Conservation (phyloP, 2,888 invertebrate species). For the Drosophila basisetae region DNA sequence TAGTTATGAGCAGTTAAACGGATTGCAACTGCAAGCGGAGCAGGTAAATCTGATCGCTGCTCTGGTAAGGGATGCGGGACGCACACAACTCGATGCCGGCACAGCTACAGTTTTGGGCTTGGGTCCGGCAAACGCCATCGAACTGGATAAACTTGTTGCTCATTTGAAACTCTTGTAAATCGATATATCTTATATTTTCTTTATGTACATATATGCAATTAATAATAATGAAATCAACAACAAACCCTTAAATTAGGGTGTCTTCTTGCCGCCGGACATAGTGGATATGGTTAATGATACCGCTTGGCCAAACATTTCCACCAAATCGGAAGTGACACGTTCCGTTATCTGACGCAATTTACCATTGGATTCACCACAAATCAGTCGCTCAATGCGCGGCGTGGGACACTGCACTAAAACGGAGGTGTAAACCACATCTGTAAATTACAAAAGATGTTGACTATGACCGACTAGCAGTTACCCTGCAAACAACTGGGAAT, state of each 20-base stretch:
- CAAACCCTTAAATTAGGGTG: constrained; percentile 10
- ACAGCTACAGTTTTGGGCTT: constrained; percentile 91
- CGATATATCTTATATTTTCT: constrained; percentile 15
- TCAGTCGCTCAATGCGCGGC: constrained; percentile 87
- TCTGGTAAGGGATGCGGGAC: constrained; percentile 90
- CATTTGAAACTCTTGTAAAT: constrained; percentile 88
- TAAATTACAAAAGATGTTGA: constrained; percentile 17
- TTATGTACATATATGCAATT: constrained; percentile 15
- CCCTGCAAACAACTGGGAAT: not conserved
- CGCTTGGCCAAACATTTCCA: constrained; percentile 88
- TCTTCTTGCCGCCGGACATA: constrained; percentile 44
- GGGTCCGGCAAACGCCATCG: constrained; percentile 88
- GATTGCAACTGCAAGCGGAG: constrained; percentile 86
- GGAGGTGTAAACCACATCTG: constrained; percentile 87
- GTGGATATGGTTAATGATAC: constrained; percentile 84
- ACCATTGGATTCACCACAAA: constrained; percentile 89
- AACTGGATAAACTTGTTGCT: constrained; percentile 88
- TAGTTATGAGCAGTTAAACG: constrained; percentile 86
- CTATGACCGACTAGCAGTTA: not conserved
- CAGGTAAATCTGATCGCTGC: constrained; percentile 86
- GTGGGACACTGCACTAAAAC: constrained; percentile 89
- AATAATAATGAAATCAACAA: constrained; percentile 18
- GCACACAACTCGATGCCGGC: constrained; percentile 89
- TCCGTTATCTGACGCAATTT: constrained; percentile 90
- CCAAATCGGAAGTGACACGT: constrained; percentile 88